phyloP scores from a whole-genome alignment of 2,888 invertebrate species.

The Torymus tubicola region DNA sequence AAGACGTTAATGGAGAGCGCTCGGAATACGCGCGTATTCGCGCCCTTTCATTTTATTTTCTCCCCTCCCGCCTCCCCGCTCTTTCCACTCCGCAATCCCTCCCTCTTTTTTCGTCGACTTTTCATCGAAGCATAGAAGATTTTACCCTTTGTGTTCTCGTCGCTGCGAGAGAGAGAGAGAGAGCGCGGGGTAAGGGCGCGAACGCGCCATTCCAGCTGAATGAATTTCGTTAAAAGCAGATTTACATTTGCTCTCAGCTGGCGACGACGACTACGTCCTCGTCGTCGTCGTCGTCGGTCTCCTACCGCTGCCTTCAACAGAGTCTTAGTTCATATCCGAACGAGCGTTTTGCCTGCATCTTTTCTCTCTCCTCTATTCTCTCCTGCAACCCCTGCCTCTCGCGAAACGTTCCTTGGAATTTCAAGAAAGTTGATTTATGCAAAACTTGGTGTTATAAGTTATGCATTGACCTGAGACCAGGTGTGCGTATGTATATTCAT shows the following conservation, averaged over 20 bases:
- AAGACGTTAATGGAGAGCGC: constrained; percentile 52
- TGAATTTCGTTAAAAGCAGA: constrained; percentile 68
- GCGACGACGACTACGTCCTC: constrained; percentile 6
- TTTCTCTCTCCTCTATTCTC: constrained; percentile 5
- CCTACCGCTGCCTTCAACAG: constrained; percentile 34
- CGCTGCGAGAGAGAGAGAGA: constrained; percentile 23
- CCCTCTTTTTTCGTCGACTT: constrained; percentile 61
- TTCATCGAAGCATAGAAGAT: constrained; percentile 63
- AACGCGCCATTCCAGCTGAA: constrained; percentile 60
- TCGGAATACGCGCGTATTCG: background rate
- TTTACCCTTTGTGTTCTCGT: constrained; percentile 64
- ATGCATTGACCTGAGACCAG: constrained; percentile 39
- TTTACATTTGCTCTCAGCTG: constrained; percentile 65
- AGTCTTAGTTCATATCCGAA: constrained; percentile 25
- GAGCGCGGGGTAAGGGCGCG: constrained; percentile 38
- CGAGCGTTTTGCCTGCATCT: background rate
- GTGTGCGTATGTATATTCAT: no score
- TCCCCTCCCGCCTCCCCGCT: constrained; percentile 14
- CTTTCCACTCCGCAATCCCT: background rate
- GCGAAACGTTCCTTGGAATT: constrained; percentile 35
- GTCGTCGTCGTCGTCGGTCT: background rate
- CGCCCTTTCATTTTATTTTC: constrained; percentile 20
- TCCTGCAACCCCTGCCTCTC: background rate
- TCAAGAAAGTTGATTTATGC: constrained; percentile 58
- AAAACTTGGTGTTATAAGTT: constrained; percentile 55